A percentile compares a stretch with the other conserved stretches of the same genome.
Evolutionary conservation across 64 coral and sea anemone genomes (phyloP).

Genomic region (Trachythela sp.): DNA sequence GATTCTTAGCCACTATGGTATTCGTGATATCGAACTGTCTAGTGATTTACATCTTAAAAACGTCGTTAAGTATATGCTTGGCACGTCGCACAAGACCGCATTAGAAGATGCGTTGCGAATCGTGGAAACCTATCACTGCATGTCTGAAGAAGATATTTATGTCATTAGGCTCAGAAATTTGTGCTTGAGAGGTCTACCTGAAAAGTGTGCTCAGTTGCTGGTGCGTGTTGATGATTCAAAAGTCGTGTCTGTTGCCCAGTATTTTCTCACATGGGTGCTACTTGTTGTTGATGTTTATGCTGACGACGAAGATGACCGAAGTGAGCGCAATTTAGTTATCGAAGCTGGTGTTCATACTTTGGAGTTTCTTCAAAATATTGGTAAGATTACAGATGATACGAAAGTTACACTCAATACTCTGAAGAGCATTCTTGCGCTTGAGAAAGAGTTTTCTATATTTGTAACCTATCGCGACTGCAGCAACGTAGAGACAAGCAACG

Average conservation of each 20-base stretch:
- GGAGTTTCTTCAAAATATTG: slow-evolving; percentile 3
- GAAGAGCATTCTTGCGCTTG: background rate
- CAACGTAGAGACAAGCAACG: background rate
- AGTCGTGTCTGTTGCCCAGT: background rate
- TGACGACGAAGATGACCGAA: background rate
- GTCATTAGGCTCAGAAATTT: background rate
- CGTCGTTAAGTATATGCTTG: background rate
- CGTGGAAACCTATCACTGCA: background rate
- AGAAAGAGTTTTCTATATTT: slow-evolving; percentile 5
- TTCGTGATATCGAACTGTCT: slow-evolving; percentile 4
- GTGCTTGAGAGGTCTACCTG: background rate
- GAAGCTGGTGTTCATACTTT: background rate
- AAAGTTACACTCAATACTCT: background rate
- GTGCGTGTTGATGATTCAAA: background rate
- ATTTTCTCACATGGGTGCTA: background rate
- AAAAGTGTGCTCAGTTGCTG: background rate
- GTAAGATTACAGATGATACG: background rate
- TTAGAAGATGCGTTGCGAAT: background rate
- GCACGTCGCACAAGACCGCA: background rate
- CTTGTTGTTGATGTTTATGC: background rate
- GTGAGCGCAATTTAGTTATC: background rate
- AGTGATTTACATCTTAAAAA: background rate
- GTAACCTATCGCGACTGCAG: background rate
- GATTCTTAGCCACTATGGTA: background rate
- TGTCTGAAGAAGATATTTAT: slow-evolving; percentile 15